Base-by-base conservation (phyloP, 2,797 vertebrate species). In the Chromis chromis region DNA sequence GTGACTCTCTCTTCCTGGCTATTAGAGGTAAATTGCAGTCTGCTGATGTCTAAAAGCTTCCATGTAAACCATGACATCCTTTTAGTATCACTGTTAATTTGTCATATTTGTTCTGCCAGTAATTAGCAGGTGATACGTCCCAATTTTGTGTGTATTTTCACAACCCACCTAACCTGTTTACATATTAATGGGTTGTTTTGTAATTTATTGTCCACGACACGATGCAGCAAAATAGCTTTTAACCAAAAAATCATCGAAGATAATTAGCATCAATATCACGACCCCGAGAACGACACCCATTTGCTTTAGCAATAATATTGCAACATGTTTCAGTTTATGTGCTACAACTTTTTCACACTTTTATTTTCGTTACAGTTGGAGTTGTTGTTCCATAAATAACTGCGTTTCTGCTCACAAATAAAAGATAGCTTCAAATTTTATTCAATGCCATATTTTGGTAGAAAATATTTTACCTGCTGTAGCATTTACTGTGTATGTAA, bases 61-160 rank as follows among this genome's bases (percentile, higher is more conserved):
- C 50, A 40, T 57, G 74, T 79, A 84, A 84, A 86, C 78, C 66
- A 24, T 75, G 77, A 65, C 75, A 88, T 84, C 81, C 81, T 91
- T 88, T 91, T 89, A 89, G 82, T 70, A 68, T 78, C 79, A 69
- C 66, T 74, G 81, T 73, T 93, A 87, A 92, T 91, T 91, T 61
- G 59, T 84, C 82, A 82, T 83, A 92, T 91, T 91, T 61, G 59
- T 84, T 83, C 83, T 83, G 83, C 61, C 64, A 40, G 80, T 90
- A 87, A 90, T 92, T 92, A 90, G 79, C 84, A 70, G 76, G 81
- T 81, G 80, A 90, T 89, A 88, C 79, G 66, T 84, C 73, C 79
- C 71, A 65, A 73, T 83, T 89, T 58, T 55, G 46, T 59, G 36
- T 75, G 40, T 82, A 65, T 86, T 79, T 74, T 81, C 76, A 70